Evolutionary conservation across 2,888 invertebrate species (phyloP), one percentile per base, ranked within the genome.

Genomic region (Cetonia aurata): DNA sequence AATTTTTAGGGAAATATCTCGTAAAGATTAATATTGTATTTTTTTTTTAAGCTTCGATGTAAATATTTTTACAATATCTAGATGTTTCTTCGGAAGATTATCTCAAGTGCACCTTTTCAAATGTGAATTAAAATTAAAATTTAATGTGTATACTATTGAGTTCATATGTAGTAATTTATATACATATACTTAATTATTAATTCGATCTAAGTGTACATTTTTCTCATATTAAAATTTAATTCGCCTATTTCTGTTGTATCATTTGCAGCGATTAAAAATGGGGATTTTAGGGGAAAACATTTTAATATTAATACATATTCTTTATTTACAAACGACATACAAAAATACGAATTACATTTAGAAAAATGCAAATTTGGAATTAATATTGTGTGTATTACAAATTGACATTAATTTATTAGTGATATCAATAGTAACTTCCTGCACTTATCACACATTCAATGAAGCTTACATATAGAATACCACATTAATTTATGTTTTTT

Each of bases 371-470:
- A 25, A 25, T 25, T 25, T 25, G 25, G 25, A 25, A 25, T 25
- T 25, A 25, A 1, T 3, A 25, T 25, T 25, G 4, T 25, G 4
- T 1, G 25, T 25, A 25, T n/a, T 25, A 25, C 4, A 25, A 25
- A 25, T 25, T 25, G 25, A 25, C 25, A 25, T 25, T 25, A 25
- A 25, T n/a, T n/a, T n/a, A n/a, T n/a, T n/a, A n/a, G n/a, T 25
- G 25, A 25, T 25, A 25, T 25, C 25, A 25, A 25, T 25, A 25
- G 3, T 25, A 25, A 25, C 25, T 25, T 25, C 25, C 25, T 25
- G 25, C 4, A 25, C 25, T 56, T 56, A 56, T 56, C 56, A 56
- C 56, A 56, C 56, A 15, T 56, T 56, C 19, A 37, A 15, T 56
- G 4, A 9, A 25, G 44, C 60, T 48, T 6, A 31, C 19, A 53